Evolutionary conservation across 2,113 vertebrate genomes (phyloP).

Genomic region (Scolopax mira): DNA sequence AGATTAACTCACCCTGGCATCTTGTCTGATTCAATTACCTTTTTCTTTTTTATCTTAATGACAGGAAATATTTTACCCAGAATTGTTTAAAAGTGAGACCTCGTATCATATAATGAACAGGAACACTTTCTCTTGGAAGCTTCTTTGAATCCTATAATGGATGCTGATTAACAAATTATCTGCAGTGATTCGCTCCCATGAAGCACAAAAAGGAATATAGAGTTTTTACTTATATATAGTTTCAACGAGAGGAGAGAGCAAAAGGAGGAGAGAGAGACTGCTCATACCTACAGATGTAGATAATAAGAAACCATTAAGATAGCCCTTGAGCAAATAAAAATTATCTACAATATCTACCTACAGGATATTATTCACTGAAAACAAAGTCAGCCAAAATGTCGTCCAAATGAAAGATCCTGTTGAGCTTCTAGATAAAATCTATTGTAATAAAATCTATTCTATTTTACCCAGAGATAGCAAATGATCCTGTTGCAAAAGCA

Average conservation of each 20-base stretch:
- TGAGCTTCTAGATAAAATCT: neutral
- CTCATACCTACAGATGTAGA: neutral
- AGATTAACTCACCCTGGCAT: neutral
- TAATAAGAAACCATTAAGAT: neutral
- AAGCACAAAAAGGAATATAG: neutral
- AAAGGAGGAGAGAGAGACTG: neutral
- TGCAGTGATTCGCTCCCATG: neutral
- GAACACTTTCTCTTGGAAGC: neutral
- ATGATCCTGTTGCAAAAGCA: neutral
- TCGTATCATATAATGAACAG: fast-evolving
- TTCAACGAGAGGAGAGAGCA: neutral
- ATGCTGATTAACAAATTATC: neutral
- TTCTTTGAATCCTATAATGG: neutral
- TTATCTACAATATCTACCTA: neutral
- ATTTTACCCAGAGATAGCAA: neutral
- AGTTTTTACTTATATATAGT: neutral
- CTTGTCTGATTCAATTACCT: neutral
- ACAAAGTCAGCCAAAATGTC: neutral
- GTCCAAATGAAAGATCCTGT: neutral
- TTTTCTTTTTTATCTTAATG: neutral
- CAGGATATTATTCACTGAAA: neutral
- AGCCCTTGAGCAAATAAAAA: neutral
- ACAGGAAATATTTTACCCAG: neutral
- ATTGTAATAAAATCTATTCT: neutral
- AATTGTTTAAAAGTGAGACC: neutral